Conservation (phyloP, 1,140 invertebrate genomes). For the Homalodisca vitripennis region DNA sequence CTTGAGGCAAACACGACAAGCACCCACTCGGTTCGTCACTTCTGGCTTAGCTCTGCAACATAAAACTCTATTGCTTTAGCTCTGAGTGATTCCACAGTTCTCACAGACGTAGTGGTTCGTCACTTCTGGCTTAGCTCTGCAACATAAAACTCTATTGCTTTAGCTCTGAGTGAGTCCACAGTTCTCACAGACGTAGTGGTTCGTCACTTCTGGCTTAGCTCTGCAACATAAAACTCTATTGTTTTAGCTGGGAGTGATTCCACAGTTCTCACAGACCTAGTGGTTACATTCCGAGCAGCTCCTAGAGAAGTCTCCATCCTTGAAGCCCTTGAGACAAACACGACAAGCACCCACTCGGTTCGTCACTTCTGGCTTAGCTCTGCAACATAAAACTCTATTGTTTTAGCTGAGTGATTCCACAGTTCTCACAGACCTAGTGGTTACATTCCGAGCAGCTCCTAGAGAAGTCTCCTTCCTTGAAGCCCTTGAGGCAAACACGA, state of each 20-base stretch:
- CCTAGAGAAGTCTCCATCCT: conserved; percentile 78
- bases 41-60: conserved; percentile 48
- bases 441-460: conserved; percentile 83
- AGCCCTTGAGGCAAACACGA: conserved; percentile 81
- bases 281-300: conserved; percentile 85
- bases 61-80: too few relatives aligned
- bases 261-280: conserved; percentile 88
- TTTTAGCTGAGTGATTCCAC: too few relatives aligned
- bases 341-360: conserved; percentile 74
- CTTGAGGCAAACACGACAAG: conserved; percentile 83
- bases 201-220: conserved; percentile 55
- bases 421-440: conserved; percentile 88
- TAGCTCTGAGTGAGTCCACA: too few relatives aligned
- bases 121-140: conserved; percentile 50
- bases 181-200: too few relatives aligned
- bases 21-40: conserved; percentile 65
- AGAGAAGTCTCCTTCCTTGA: conserved; percentile 81
- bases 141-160: too few relatives aligned
- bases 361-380: conserved; percentile 53
- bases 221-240: conserved; percentile 38
- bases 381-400: conserved; percentile 38
- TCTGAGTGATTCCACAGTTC: too few relatives aligned
- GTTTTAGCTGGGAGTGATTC: too few relatives aligned
- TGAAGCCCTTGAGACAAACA: conserved; percentile 83
- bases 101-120: too few relatives aligned